A percentile compares a stretch with the other conserved stretches of the same genome.
Evolutionary conservation across 1,140 invertebrate genomes (phyloP).

Genomic region (Bombus soroeensis): DNA sequence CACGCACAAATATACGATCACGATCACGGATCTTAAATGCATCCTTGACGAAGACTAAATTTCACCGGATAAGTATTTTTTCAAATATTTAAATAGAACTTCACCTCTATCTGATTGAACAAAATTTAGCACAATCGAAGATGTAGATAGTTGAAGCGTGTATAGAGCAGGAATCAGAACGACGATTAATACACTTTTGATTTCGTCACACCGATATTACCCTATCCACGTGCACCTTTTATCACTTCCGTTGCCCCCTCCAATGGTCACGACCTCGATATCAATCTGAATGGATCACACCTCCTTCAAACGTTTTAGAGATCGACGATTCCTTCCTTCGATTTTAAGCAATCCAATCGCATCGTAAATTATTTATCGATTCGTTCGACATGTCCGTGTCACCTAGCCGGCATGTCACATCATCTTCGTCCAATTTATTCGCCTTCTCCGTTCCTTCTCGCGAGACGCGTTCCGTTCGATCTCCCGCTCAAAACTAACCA

Average conservation of each 20-base stretch:
- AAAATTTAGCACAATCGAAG: neutral
- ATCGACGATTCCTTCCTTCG: neutral
- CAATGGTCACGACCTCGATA: conserved; percentile 13
- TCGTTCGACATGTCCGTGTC: conserved; percentile 4
- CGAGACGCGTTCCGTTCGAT: conserved; percentile 76
- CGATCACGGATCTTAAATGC: conserved; percentile 60
- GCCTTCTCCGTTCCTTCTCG: conserved; percentile 24
- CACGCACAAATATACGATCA: conserved; percentile 59
- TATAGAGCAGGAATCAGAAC: conserved; percentile 9
- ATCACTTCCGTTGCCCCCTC: conserved; percentile 38
- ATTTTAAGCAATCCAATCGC: neutral
- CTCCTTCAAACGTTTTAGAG: neutral
- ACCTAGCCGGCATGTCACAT: conserved; percentile 13
- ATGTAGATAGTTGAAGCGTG: neutral
- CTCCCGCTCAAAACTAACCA: conserved; percentile 80
- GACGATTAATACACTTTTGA: conserved; percentile 52
- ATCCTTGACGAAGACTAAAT: conserved; percentile 57
- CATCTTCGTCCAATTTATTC: neutral
- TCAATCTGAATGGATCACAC: neutral
- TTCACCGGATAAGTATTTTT: too few relatives aligned
- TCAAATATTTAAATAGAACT: too few relatives aligned
- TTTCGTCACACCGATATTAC: conserved; percentile 37
- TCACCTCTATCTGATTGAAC: too few relatives aligned
- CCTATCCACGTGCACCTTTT: conserved; percentile 50
- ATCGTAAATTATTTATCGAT: conserved; percentile 14